Percentiles rank a stretch among this genome's conserved stretches.
These are phyloP conservation scores for Protonemura montana DNA, from an alignment of 2,888 invertebrate genomes.

Conservation along the genomic window DNA sequence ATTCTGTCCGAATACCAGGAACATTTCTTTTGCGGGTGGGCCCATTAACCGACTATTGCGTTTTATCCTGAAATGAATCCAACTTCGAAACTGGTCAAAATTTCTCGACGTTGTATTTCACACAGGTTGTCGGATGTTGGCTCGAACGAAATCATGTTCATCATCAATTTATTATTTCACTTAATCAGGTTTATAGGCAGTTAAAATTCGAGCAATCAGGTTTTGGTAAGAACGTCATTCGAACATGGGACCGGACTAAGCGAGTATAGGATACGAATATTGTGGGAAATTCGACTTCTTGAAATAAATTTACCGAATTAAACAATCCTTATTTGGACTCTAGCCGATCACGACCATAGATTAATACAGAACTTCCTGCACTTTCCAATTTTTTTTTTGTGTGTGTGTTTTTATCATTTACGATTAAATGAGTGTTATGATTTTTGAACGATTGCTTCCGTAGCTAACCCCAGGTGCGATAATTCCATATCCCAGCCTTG, in stretches of 20 bases:
- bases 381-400: background rate
- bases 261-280: background rate
- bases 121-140: background rate
- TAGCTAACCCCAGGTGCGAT: background rate
- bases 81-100: background rate
- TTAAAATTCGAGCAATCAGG: background rate
- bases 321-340: background rate
- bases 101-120: background rate
- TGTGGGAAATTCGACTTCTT: background rate
- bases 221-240: background rate
- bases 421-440: background rate
- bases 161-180: background rate
- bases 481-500: background rate
- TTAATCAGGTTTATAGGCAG: background rate
- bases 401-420: background rate
- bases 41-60: background rate
- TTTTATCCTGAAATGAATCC: background rate
- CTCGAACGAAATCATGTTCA: slow-evolving; percentile 7
- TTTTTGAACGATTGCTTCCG: slow-evolving; percentile 4
- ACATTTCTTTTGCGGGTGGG: background rate
- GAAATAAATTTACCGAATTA: background rate
- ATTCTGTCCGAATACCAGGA: background rate
- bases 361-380: background rate
- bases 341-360: background rate
- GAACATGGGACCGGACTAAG: background rate